phyloP scores from a whole-genome alignment of 2,113 vertebrate species.

The Sitta europaea region DNA sequence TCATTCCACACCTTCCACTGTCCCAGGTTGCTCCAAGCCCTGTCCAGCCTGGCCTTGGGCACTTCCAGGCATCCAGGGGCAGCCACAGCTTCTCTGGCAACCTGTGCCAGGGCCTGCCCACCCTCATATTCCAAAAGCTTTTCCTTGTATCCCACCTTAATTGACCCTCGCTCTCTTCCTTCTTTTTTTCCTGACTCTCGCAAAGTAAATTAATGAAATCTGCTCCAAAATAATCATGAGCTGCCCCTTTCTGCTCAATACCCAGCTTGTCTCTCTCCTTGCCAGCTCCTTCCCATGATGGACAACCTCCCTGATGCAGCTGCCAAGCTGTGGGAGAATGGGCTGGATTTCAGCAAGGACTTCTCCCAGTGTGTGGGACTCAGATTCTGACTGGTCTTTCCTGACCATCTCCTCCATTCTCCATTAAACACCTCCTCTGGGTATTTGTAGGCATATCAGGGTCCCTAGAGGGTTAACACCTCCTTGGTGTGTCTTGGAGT shows the following conservation, averaged over 20 bases:
- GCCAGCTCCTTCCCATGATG: not conserved
- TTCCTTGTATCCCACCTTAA: not conserved
- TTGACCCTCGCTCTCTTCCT: not conserved
- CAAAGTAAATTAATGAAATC: not conserved
- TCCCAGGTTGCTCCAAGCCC: not conserved
- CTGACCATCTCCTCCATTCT: not conserved
- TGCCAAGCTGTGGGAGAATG: not conserved
- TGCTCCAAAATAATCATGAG: not conserved
- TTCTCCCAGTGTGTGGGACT: not conserved
- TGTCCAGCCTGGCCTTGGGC: accelerated
- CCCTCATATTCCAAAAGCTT: not conserved
- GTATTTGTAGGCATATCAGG: too few species aligned
- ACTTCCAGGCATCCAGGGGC: not conserved
- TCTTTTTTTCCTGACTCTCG: not conserved
- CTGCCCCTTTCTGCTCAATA: not conserved
- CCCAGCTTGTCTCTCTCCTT: not conserved
- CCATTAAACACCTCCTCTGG: not conserved
- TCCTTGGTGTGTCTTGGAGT: not conserved
- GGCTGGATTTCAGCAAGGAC: not conserved
- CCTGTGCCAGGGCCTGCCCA: not conserved
- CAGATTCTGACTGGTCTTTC: not conserved
- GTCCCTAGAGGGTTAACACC: slow-evolving; percentile 33
- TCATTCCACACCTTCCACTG: not conserved
- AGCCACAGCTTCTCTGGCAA: not conserved
- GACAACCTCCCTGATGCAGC: not conserved